These are phyloP conservation scores for Drosophila sp. DNA, from an alignment of 1,140 invertebrate genomes.

Conservation along the genomic window DNA sequence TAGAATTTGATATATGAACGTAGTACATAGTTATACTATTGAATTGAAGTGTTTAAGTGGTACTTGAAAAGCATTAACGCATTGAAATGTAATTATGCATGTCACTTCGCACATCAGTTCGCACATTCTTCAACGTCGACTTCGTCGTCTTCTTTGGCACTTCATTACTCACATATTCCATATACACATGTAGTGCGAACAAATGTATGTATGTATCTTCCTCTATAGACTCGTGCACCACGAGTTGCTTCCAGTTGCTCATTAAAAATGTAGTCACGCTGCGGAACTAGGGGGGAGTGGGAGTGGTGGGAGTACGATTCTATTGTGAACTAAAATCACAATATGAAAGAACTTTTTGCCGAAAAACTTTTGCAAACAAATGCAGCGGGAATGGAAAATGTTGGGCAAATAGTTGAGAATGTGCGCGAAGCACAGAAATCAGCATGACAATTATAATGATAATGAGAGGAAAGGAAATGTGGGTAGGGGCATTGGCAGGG, in stretches of 20 bases:
- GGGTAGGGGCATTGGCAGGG: background rate
- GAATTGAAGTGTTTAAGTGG: conserved; percentile 20
- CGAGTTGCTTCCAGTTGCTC: conserved; percentile 36
- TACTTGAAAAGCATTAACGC: conserved; percentile 25
- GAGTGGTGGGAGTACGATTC: conserved; percentile 10
- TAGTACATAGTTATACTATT: background rate
- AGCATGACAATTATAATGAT: conserved; percentile 82
- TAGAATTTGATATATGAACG: too few relatives aligned
- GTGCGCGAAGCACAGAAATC: conserved; percentile 52
- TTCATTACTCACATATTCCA: conserved; percentile 40
- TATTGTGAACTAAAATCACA: conserved; percentile 52
- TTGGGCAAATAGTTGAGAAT: conserved; percentile 31
- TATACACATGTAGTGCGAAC: background rate
- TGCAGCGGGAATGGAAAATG: conserved; percentile 43
- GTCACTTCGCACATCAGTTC: conserved; percentile 53
- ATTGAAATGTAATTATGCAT: conserved; percentile 52
- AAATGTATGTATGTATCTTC: background rate
- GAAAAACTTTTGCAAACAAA: conserved; percentile 68
- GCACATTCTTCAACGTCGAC: conserved; percentile 44
- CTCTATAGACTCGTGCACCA: background rate
- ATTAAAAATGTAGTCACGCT: conserved; percentile 67
- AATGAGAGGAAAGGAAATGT: conserved; percentile 51
- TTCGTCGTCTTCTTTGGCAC: conserved; percentile 31
- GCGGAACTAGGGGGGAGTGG: conserved; percentile 24
- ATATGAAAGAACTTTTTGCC: conserved; percentile 43